Conservation (phyloP, 2,113 vertebrate genomes). For the Tragelaphus buxtoni region DNA sequence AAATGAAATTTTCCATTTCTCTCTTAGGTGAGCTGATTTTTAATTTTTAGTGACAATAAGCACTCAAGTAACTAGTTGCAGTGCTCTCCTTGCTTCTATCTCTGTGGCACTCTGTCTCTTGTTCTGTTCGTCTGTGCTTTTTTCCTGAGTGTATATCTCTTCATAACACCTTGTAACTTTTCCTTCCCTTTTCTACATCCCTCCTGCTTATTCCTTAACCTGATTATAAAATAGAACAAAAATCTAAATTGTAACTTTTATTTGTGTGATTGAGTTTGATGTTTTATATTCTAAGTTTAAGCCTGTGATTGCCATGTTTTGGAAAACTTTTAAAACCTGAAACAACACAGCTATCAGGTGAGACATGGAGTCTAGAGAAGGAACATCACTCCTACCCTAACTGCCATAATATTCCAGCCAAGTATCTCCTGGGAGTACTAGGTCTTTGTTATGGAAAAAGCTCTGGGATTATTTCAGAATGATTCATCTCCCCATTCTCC, state of each 20-base stretch:
- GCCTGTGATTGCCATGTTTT: not conserved
- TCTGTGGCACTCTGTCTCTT: not conserved
- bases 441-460: not conserved
- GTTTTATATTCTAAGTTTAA: not conserved
- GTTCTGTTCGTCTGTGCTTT: not conserved
- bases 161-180: rapidly evolving
- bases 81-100: not conserved
- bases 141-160: not conserved
- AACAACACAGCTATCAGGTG: not conserved
- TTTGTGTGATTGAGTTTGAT: not conserved
- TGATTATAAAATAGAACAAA: not conserved
- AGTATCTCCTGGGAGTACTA: too few species aligned
- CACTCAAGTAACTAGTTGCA: rapidly evolving
- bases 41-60: not conserved
- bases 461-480: not conserved
- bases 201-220: not conserved
- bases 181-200: not conserved
- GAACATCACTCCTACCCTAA: not conserved
- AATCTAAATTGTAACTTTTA: not conserved
- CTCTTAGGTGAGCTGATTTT: not conserved
- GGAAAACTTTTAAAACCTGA: not conserved
- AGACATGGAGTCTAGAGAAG: not conserved
- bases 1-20: not conserved
- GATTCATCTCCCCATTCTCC: not conserved
- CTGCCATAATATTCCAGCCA: not conserved